A percentile compares a stretch with the other conserved stretches of the same genome.
Conservation (phyloP, 2,888 invertebrate species). For the Drosophila melanosoma region DNA sequence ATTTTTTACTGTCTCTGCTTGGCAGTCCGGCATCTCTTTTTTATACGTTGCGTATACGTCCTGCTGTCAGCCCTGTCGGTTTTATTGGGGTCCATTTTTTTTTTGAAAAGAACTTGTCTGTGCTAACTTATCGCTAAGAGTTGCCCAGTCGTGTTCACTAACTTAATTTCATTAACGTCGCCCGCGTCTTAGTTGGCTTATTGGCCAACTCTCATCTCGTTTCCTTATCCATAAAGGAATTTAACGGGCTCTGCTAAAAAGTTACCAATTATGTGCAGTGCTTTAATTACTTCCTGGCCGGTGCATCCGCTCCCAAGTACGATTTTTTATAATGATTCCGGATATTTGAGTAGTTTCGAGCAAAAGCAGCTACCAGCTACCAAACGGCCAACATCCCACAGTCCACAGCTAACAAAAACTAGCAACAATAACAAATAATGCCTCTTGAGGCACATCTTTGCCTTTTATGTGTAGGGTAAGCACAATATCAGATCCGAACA, state of each 20-base stretch:
- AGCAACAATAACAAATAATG: conserved; percentile 65
- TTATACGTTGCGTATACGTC: conserved; percentile 54
- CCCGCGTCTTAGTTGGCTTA: conserved; percentile 26
- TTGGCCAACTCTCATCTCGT: conserved; percentile 19
- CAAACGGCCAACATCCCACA: conserved; percentile 17
- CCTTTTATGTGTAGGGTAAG: conserved; percentile 52
- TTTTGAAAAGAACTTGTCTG: conserved; percentile 17
- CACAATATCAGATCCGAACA: conserved; percentile 54
- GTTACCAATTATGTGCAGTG: conserved; percentile 72
- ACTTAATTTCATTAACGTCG: conserved; percentile 34
- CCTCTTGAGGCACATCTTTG: conserved; percentile 49
- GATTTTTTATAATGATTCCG: conserved; percentile 79
- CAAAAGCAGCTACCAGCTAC: conserved; percentile 62
- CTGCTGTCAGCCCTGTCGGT: conserved; percentile 43
- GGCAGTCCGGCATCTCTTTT: conserved; percentile 50
- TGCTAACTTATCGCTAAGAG: conserved; percentile 15
- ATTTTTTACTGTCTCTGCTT: conserved; percentile 54
- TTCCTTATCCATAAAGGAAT: conserved; percentile 35
- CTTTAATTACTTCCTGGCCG: conserved; percentile 76
- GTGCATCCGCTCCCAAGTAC: conserved; percentile 53
- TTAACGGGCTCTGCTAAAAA: conserved; percentile 50
- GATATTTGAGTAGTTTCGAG: conserved; percentile 77
- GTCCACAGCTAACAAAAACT: conserved; percentile 40
- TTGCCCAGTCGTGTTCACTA: conserved; percentile 26
- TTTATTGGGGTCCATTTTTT: conserved; percentile 58